Evolutionary conservation across 2,888 invertebrate species (phyloP), one percentile per base, ranked within the genome.

Genomic region (Drosophila phalerata): DNA sequence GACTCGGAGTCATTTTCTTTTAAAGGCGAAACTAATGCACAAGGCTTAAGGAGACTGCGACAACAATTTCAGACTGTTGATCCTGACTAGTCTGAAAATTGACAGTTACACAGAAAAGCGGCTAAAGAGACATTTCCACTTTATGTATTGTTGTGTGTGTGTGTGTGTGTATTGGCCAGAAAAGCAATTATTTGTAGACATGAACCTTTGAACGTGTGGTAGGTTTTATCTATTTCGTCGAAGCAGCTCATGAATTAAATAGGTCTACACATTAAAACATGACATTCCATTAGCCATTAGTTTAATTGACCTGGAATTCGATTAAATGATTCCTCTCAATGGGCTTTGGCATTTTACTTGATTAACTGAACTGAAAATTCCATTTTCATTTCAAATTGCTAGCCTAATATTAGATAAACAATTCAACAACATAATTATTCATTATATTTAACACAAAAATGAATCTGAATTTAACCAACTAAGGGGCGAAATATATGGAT

Each of bases 51-150:
- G 37, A 37, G 28, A 19, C 40, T 17, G 49, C 40, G 49, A 42
- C 49, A 52, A 55, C 61, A 68, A 30, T 76, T 62, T 53, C 25
- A 67, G 53, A n/a, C 37, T 17, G 45, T 37, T 65, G 32, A 65
- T 40, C 47, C 62, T 55, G 28, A 56, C 43, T 68, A 55, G 42
- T 40, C 69, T 47, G 69, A 73, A 73, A 76, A 74, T 70, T 82
- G 87, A 78, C 85, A 83, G 81, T 60, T 74, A 58, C 71, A 72
- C 58, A 71, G 57, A 63, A 71, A 71, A 63, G 56, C 67, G 32
- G 55, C 62, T 69, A 72, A 77, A 69, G 56, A 56, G 61, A 37
- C 63, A 28, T 42, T 32, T 51, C 38, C 32, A 40, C 10, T 13
- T 17, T 5, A 22, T 22, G 1, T 22, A 34, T 48, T 37, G 57